Base-by-base conservation (phyloP, 2,888 invertebrate species). In the Spilarctia lutea region DNA sequence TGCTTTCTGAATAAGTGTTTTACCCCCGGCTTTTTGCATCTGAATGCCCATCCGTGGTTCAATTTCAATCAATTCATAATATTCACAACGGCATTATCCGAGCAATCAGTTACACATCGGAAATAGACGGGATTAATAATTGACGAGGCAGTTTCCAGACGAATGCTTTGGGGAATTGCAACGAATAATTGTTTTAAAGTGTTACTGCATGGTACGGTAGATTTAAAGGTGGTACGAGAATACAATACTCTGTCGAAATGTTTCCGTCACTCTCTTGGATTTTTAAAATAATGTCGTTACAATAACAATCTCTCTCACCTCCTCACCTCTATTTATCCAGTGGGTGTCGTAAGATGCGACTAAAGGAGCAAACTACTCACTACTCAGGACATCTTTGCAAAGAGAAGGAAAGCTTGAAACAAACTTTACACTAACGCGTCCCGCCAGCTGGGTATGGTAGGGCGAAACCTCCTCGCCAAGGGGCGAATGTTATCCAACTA, bases 111-210 rank as follows among this genome's bases (percentile, higher is more conserved):
- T 65, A 52, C 75, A 75, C 67, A 72, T 75, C 75, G 66, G 60
- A 78, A 85, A 88, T 87, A 87, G 84, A 82, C 72, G 72, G 60
- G 30, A 75, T 88, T 81, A 80, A 84, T 86, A 80, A 87, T 87
- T 83, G 76, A 87, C 76, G 68, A 73, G 67, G 20, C 10, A 42
- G 65, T 65, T 66, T 45, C 60, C 73, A 75, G 75, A 73, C 73
- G 7, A 70, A 75, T 52, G 42, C 33, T 27, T 45, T 42, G 27
- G 65, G 66, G 63, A 75, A 63, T 24, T 67, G 74, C 65, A 27
- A n/a, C 71, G 27, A 33, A 60, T 71, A 68, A 72, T 72, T 65
- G 71, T 68, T 75, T 72, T 68, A 72, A 75, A 75, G 75, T 75
- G 75, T 65, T 52, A 27, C 48, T 63, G 39, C 70, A 65, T 73